Evolutionary conservation across 2,797 vertebrate species (phyloP).

Genomic region (Falco columbarius): DNA sequence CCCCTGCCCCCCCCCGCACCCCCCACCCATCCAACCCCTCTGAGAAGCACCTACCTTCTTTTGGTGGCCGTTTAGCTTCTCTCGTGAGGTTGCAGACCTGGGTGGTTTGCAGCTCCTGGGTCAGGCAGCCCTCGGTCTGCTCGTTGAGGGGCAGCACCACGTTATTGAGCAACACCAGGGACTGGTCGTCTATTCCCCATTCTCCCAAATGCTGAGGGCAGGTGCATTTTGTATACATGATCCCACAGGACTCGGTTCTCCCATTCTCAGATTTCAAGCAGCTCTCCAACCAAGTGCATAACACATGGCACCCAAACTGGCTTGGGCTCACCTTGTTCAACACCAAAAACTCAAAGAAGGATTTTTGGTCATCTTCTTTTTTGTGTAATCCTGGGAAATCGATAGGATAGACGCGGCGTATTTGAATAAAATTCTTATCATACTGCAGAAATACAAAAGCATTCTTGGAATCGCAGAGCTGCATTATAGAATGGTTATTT

Average conservation of each 20-base stretch:
- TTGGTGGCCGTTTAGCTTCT: constrained; percentile 94
- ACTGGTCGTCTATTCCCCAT: constrained; percentile 92
- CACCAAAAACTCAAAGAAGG: constrained; percentile 98
- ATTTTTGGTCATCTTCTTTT: constrained; percentile 95
- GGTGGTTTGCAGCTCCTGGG: constrained; percentile 94
- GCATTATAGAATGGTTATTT: constrained; percentile 97
- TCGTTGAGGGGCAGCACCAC: constrained; percentile 97
- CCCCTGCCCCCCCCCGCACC: background rate
- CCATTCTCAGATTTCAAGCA: constrained; percentile 98
- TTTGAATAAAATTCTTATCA: constrained; percentile 98
- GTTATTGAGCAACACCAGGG: constrained; percentile 92
- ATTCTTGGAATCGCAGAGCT: constrained; percentile 96
- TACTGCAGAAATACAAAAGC: constrained; percentile 98
- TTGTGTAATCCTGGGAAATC: constrained; percentile 92
- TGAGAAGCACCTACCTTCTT: constrained; percentile 92
- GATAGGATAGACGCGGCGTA: constrained; percentile 92
- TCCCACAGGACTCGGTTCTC: constrained; percentile 94
- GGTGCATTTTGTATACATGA: constrained; percentile 98
- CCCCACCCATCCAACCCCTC: background rate
- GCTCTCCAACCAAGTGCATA: constrained; percentile 98
- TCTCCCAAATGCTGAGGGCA: constrained; percentile 98
- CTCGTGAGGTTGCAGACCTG: constrained; percentile 97
- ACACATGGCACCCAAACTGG: constrained; percentile 97
- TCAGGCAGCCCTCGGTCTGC: constrained; percentile 97
- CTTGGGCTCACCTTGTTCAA: constrained; percentile 99